Evolutionary conservation across 2,797 vertebrate species (phyloP).

Genomic region (Crocodylus rhombifer): DNA sequence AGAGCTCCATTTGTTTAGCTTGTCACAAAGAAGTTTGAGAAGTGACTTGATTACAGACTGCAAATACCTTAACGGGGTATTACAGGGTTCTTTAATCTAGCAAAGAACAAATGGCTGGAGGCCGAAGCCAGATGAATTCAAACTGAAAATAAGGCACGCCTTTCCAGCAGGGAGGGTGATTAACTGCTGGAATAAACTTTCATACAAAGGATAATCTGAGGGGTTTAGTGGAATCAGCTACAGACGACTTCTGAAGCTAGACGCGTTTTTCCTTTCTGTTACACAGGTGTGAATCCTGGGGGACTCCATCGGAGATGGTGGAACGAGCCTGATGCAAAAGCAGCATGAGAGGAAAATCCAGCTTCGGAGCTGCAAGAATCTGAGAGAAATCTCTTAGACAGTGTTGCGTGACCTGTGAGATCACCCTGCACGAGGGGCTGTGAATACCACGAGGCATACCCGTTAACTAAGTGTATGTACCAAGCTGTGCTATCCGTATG

Average conservation of each 20-base stretch:
- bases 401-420: background rate
- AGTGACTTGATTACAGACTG: background rate
- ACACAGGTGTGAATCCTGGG: background rate
- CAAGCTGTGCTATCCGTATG: background rate
- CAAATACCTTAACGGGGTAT: background rate
- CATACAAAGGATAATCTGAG: background rate
- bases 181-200: background rate
- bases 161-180: background rate
- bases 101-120: background rate
- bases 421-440: background rate
- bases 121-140: background rate
- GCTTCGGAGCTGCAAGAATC: background rate
- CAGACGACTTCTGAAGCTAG: background rate
- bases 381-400: background rate
- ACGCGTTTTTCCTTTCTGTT: background rate
- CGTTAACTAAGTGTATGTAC: rapidly evolving
- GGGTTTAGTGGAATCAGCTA: background rate
- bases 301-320: background rate
- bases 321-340: background rate
- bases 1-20: background rate
- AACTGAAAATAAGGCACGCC: background rate
- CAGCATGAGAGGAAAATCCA: background rate
- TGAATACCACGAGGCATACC: too few species aligned
- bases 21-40: background rate
- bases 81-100: background rate